These are phyloP conservation scores for Drosophila flavopinicola DNA, from an alignment of 2,888 invertebrate genomes.

Conservation along the genomic window DNA sequence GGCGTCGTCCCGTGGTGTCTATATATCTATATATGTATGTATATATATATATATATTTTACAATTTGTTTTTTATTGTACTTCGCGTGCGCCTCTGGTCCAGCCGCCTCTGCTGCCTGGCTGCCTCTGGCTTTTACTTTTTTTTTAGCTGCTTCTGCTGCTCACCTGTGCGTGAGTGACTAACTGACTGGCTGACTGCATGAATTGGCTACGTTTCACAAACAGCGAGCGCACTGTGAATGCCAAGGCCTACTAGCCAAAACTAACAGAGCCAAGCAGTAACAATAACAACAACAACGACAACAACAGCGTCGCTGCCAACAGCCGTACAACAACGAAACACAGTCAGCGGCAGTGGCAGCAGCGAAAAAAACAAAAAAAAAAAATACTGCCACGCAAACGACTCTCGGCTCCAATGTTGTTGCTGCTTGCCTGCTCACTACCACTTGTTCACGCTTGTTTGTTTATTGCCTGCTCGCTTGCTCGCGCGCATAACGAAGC, in stretches of 20 bases:
- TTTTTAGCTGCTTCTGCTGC: slow-evolving; percentile 33
- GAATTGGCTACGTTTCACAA: slow-evolving; percentile 57
- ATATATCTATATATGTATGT: slow-evolving; percentile 1
- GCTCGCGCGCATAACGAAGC: slow-evolving; percentile 19
- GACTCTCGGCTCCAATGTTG: slow-evolving; percentile 60
- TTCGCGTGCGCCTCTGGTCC: slow-evolving; percentile 44
- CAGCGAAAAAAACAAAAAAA: slow-evolving; percentile 15
- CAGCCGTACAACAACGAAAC: slow-evolving; percentile 41
- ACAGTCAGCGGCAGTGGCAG: slow-evolving; percentile 38
- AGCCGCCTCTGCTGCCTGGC: slow-evolving; percentile 65
- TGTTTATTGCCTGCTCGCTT: slow-evolving; percentile 58
- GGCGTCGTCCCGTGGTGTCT: slow-evolving; percentile 37
- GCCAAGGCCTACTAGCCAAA: slow-evolving; percentile 58
- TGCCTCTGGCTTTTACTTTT: slow-evolving; percentile 59
- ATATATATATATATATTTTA: slow-evolving; percentile 7
- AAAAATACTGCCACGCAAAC: slow-evolving; percentile 76
- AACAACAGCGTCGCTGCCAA: slow-evolving; percentile 32
- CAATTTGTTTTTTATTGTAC: slow-evolving; percentile 1
- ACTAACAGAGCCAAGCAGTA: slow-evolving; percentile 34
- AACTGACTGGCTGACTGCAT: slow-evolving; percentile 35
- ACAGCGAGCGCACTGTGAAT: slow-evolving; percentile 51
- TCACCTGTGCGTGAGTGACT: slow-evolving; percentile 59
- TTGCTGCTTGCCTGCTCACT: slow-evolving; percentile 48
- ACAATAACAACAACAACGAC: slow-evolving; percentile 35
- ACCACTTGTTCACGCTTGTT: slow-evolving; percentile 69